A percentile compares a stretch with the other conserved stretches of the same genome.
phyloP scores from a whole-genome alignment of 2,888 invertebrate species.

The Osedax fenrisi region DNA sequence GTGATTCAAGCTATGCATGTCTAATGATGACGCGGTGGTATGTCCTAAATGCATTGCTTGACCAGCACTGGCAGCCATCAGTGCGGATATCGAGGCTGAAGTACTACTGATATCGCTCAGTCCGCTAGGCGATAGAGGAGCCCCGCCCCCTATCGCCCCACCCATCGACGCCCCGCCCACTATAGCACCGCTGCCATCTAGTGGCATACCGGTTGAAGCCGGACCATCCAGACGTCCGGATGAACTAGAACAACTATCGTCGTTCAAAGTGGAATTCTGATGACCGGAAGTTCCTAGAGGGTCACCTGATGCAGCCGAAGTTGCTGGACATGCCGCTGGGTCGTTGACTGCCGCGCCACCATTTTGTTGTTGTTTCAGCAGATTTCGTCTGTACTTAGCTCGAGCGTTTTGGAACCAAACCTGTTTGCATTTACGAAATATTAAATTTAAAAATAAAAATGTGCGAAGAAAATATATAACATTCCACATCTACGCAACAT shows the following conservation, averaged over 20 bases:
- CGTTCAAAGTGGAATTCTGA: not conserved
- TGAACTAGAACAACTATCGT: not conserved
- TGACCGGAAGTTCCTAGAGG: not conserved
- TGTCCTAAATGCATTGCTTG: no score
- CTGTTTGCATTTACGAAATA: conserved; percentile 57
- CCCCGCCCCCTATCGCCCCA: not conserved
- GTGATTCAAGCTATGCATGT: no score
- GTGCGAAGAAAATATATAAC: no score
- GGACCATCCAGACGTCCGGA: no score
- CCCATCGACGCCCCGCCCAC: no score
- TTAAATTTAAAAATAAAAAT: no score
- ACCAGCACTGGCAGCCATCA: not conserved
- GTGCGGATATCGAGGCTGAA: not conserved
- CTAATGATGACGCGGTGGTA: no score
- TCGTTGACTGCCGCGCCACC: not conserved
- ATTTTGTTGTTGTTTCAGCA: conserved; percentile 48
- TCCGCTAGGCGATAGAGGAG: not conserved
- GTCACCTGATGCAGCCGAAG: not conserved
- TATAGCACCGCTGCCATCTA: no score
- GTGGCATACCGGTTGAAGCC: not conserved
- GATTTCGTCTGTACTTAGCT: conserved; percentile 91
- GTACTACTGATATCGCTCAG: not conserved
- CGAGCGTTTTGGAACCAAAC: conserved; percentile 99
- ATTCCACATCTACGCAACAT: no score
- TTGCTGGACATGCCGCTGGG: not conserved